Base-by-base conservation (phyloP, 1,140 invertebrate genomes). In the Galleria mellonella region DNA sequence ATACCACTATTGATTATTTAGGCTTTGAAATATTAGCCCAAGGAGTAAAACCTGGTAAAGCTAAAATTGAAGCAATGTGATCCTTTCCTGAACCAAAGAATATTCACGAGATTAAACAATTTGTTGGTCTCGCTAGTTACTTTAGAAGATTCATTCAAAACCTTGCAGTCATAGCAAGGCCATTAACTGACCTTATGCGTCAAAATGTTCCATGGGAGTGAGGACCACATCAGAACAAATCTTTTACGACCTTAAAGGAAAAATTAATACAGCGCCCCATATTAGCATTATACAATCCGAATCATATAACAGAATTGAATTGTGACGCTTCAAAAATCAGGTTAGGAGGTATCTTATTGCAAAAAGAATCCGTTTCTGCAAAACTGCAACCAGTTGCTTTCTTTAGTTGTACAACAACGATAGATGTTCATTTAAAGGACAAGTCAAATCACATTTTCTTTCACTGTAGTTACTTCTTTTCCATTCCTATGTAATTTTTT, bases 331-430 rank as follows among this genome's bases (percentile, higher is more conserved):
- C 50, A 11, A 43, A 51, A 4, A 6, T 10, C n/a, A 74, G 62
- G 68, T 32, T 47, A 9, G 78, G 70, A 12, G 68, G 66, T 0
- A 58, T 83, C 9, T 40, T 86, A 6, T 40, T 66, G 8, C 79
- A 86, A 37, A 54, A 49, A 46, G 51, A 61, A 30, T 13, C 9
- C 0, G 51, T 52, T 10, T 6, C 1, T 4, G 33, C 39, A 4
- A 0, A 13, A 10, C 51, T 59, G 8, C 50, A 54, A 17, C 42
- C 51, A 9, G 48, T 69, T 1, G 28, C 27, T 11, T 68, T 63
- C 36, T 66, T 43, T 15, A 59, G 54, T 39, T 11, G 49, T 30
- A 39, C 38, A 9, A 58, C 51, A 12, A 36, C 39, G 2, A 4
- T 40, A 28, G 38, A 37, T 9, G 39, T 43, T 9, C 9, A 55